Conservation (phyloP, 2,888 invertebrate species). For the Caenorhabditis doughertyi region DNA sequence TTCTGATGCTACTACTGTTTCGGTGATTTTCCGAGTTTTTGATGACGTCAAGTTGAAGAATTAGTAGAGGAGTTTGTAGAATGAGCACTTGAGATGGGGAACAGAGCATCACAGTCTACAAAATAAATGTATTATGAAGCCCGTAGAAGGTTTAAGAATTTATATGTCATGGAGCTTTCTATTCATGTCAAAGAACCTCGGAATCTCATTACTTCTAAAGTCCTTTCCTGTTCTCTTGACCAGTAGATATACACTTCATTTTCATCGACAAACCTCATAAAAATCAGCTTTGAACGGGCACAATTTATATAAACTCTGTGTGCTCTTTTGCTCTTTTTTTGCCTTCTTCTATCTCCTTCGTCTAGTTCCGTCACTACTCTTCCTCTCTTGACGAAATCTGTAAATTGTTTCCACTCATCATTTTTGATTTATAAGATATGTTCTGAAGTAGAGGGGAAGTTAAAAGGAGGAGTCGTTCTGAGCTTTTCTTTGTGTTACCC, state of each 20-base stretch:
- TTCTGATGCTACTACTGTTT: conserved; percentile 9
- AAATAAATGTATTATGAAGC: neutral
- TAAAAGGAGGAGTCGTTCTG: neutral
- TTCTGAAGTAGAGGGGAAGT: neutral
- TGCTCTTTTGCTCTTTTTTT: conserved; percentile 23
- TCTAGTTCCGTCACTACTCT: conserved; percentile 22
- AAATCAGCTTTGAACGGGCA: conserved; percentile 48
- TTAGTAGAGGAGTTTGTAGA: conserved; percentile 13
- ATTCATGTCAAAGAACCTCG: neutral
- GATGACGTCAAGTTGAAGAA: conserved; percentile 8
- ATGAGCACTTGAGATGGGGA: conserved; percentile 41
- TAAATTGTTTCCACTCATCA: conserved; percentile 33
- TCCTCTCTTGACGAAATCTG: conserved; percentile 38
- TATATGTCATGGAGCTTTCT: no score
- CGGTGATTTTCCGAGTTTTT: conserved; percentile 25
- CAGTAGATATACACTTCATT: neutral
- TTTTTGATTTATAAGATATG: conserved; percentile 35
- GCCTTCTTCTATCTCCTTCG: conserved; percentile 10
- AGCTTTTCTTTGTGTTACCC: no score
- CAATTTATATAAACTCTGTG: conserved; percentile 35
- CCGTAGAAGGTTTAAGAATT: neutral
- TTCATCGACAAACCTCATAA: conserved; percentile 54
- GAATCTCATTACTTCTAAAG: neutral
- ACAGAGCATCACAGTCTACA: conserved; percentile 59
- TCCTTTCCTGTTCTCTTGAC: neutral